Conservation (phyloP, 2,113 vertebrate species). For the Eublepharis macularius region DNA sequence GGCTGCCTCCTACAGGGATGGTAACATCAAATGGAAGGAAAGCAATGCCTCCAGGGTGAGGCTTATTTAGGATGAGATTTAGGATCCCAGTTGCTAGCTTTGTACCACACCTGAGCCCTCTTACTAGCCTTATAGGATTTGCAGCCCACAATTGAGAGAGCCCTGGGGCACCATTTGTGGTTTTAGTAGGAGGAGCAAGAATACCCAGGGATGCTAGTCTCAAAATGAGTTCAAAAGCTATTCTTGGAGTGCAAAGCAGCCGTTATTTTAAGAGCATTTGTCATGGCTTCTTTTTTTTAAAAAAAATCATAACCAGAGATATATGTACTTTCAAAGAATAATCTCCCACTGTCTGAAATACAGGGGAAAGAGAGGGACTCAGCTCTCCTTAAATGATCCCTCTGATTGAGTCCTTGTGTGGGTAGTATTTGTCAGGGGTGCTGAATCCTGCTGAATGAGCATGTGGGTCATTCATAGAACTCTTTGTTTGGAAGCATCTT, state of each 20-base stretch:
- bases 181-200: background rate
- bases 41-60: background rate
- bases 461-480: background rate
- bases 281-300: background rate
- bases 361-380: too few species aligned
- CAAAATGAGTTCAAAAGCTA: background rate
- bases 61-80: too few species aligned
- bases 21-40: background rate
- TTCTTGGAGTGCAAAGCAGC: background rate
- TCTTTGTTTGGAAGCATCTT: background rate
- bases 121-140: background rate
- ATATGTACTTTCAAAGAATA: background rate
- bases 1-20: background rate
- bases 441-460: background rate
- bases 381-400: background rate
- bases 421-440: background rate
- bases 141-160: background rate
- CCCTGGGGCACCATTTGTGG: background rate
- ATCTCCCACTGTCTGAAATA: background rate
- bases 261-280: background rate
- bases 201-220: background rate
- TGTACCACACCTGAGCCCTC: background rate
- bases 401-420: background rate
- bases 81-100: background rate
- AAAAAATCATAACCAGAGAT: background rate